A percentile compares a stretch with the other conserved stretches of the same genome.
Evolutionary conservation across 1,140 invertebrate genomes (phyloP).

Genomic region (Drosophila elegans): DNA sequence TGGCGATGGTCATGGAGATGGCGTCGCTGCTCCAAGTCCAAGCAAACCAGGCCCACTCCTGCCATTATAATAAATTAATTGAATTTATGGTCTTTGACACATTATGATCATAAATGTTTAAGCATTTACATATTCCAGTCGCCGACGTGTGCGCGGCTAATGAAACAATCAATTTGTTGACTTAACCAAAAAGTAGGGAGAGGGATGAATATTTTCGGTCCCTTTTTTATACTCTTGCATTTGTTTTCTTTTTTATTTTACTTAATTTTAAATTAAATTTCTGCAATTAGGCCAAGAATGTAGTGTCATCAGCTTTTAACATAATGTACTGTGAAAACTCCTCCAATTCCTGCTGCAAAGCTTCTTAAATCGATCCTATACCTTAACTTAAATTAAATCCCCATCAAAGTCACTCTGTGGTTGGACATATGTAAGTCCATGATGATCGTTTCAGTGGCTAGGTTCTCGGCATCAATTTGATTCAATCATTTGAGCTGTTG

Average conservation of each 20-base stretch:
- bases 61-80: constrained; percentile 83
- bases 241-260: not conserved
- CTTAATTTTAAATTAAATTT: not conserved
- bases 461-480: constrained; percentile 61
- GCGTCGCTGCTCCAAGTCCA: not conserved
- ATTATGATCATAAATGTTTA: constrained; percentile 77
- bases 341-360: not conserved
- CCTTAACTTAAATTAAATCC: constrained; percentile 4
- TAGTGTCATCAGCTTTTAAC: not conserved
- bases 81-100: constrained; percentile 81
- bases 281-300: no score
- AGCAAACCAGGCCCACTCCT: constrained; percentile 25
- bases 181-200: not conserved
- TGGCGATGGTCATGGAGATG: not conserved
- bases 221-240: constrained; percentile 27
- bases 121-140: constrained; percentile 51
- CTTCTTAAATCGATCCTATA: not conserved
- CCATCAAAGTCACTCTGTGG: constrained; percentile 5
- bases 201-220: not conserved
- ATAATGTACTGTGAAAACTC: no score
- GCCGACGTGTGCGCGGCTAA: constrained; percentile 54
- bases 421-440: constrained; percentile 30
- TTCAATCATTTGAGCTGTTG: constrained; percentile 68
- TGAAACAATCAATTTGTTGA: constrained; percentile 67
- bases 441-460: constrained; percentile 35